Evolutionary conservation across 64 coral and sea anemone species (phyloP).

Genomic region (Actinia tenebrosa): DNA sequence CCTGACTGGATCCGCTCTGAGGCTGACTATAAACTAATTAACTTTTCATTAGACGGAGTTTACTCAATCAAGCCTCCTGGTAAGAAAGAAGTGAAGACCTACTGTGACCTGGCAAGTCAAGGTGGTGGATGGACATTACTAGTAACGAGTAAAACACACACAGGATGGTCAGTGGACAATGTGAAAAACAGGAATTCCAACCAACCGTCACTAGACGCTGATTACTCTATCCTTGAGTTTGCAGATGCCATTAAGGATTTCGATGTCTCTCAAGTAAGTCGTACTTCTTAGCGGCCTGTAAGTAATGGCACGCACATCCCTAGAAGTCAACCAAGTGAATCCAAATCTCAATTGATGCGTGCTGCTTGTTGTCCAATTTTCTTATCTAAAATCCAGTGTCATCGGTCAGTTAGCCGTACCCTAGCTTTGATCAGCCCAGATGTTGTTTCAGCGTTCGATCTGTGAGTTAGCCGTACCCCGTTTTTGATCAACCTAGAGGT

Average conservation of each 20-base stretch:
- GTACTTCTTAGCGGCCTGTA: not conserved
- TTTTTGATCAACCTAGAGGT: too few relatives aligned
- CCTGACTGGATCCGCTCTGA: too few relatives aligned
- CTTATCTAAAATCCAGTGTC: too few relatives aligned
- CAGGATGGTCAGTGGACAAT: slow-evolving; percentile 56
- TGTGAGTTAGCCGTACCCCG: too few relatives aligned
- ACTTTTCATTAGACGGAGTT: slow-evolving; percentile 28
- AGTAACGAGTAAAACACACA: slow-evolving; percentile 46
- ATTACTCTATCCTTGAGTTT: slow-evolving; percentile 68
- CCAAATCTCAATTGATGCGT: too few relatives aligned
- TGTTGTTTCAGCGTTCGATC: too few relatives aligned
- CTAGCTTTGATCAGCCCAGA: too few relatives aligned
- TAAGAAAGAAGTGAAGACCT: slow-evolving; percentile 49
- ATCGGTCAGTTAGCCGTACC: too few relatives aligned
- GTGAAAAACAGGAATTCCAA: slow-evolving; percentile 51
- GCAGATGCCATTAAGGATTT: slow-evolving; percentile 65
- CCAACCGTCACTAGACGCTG: slow-evolving; percentile 34
- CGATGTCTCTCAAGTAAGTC: slow-evolving; percentile 51
- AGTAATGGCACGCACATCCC: too few relatives aligned
- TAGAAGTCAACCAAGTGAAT: not conserved
- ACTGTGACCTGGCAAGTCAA: slow-evolving; percentile 55
- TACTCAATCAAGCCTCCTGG: slow-evolving; percentile 66
- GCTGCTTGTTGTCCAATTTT: too few relatives aligned
- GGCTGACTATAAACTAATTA: not conserved
- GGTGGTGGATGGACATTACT: slow-evolving; percentile 72